phyloP scores from a whole-genome alignment of 2,888 invertebrate species.

The Eledone cirrhosa region DNA sequence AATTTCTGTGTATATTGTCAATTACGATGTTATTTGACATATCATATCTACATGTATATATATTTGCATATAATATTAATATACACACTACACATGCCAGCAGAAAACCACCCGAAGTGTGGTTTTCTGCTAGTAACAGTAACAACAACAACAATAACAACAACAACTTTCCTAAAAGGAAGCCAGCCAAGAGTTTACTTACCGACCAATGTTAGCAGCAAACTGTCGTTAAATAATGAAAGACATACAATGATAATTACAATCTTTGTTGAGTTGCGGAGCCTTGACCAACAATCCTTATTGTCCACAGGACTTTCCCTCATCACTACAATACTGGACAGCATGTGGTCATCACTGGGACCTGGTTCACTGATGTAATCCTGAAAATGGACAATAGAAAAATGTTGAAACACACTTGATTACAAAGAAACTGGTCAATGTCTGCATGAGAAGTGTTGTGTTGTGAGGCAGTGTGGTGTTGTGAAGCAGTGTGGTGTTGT shows the following conservation, averaged over 20 bases:
- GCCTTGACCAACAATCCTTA: background rate
- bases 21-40: too few species aligned
- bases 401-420: too few species aligned
- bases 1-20: too few species aligned
- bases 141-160: background rate
- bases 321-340: background rate
- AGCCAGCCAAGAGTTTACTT: constrained; percentile 4
- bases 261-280: constrained; percentile 26
- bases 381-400: too few species aligned
- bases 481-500: too few species aligned
- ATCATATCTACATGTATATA: too few species aligned
- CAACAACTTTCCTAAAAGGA: background rate
- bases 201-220: constrained; percentile 40
- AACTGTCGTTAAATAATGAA: constrained; percentile 36
- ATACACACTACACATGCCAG: too few species aligned
- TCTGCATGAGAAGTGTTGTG: too few species aligned
- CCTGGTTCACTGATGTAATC: background rate
- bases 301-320: background rate
- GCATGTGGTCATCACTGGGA: background rate
- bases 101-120: too few species aligned
- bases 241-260: constrained; percentile 37
- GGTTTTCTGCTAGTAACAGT: background rate
- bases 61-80: too few species aligned
- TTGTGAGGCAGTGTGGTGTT: too few species aligned
- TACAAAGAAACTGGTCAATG: too few species aligned